Conservation (phyloP, 2,888 invertebrate genomes). For the Lycia hirtaria region DNA sequence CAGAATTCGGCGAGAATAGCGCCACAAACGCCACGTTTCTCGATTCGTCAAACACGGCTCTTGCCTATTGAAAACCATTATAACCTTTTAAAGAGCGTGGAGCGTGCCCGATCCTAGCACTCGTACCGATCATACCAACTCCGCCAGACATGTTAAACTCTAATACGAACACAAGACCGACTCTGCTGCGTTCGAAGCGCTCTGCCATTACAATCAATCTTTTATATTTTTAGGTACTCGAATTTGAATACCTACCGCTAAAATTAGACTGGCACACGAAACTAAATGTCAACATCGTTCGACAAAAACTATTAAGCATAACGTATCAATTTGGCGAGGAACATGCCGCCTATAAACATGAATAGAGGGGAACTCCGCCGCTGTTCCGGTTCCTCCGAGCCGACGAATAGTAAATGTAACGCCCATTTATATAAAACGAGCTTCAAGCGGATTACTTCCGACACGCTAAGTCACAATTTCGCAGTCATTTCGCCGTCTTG, state of each 20-base stretch:
- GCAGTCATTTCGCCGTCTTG: neutral
- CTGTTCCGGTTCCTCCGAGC: neutral
- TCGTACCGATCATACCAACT: neutral
- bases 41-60: neutral
- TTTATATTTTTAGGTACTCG: neutral
- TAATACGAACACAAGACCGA: neutral
- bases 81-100: neutral
- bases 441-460: neutral
- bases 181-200: neutral
- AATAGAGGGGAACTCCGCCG: neutral
- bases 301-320: slow-evolving; percentile 17
- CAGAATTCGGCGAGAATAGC: neutral
- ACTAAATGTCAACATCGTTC: neutral
- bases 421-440: slow-evolving; percentile 2
- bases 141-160: neutral
- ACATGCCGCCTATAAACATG: slow-evolving; percentile 11
- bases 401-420: neutral
- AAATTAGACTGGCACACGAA: neutral
- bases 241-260: neutral
- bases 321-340: slow-evolving; percentile 20
- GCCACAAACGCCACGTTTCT: slow-evolving; percentile 3
- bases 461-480: slow-evolving; percentile 9
- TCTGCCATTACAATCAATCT: neutral
- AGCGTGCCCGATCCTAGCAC: neutral
- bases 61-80: neutral